Evolutionary conservation across 2,113 vertebrate species (phyloP).

Genomic region (Zootoca vivipara): DNA sequence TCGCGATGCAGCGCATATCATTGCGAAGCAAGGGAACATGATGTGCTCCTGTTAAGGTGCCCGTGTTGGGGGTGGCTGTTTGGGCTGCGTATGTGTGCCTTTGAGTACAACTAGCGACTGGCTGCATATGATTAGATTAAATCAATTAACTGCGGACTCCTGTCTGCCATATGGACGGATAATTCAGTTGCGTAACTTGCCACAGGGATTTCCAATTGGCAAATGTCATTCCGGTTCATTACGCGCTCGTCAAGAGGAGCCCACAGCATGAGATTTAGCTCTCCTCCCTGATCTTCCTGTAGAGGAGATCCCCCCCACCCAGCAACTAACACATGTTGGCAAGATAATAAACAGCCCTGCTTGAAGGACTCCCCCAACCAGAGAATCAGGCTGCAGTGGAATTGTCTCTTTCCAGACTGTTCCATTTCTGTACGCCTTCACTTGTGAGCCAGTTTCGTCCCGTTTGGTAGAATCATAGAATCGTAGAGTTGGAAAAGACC

Average conservation of each 20-base stretch:
- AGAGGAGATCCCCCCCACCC: not conserved
- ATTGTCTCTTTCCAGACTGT: not conserved
- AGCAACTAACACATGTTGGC: not conserved
- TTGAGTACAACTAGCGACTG: slow-evolving; percentile 64
- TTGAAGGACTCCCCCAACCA: not conserved
- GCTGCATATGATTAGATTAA: slow-evolving; percentile 68
- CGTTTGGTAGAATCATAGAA: too few species aligned
- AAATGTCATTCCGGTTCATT: slow-evolving; percentile 26
- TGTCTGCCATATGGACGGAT: slow-evolving; percentile 61
- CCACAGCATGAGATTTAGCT: rapidly evolving
- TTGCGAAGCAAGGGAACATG: slow-evolving; percentile 56
- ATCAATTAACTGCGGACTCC: slow-evolving; percentile 66
- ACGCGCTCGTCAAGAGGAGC: slow-evolving; percentile 3
- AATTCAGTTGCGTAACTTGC: slow-evolving; percentile 62
- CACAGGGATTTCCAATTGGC: slow-evolving; percentile 55
- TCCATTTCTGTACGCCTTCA: not conserved
- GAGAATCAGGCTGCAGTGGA: not conserved
- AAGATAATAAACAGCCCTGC: not conserved
- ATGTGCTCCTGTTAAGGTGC: slow-evolving; percentile 38
- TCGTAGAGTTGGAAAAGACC: too few species aligned
- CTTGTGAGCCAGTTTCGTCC: not conserved
- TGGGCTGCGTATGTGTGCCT: not conserved
- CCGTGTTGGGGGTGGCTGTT: slow-evolving; percentile 29
- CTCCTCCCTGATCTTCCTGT: not conserved
- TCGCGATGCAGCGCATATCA: slow-evolving; percentile 17